Percentiles rank a stretch among this genome's conserved stretches.
phyloP scores from a whole-genome alignment of 2,113 vertebrate genomes.

The Xiphophorus couchianus region DNA sequence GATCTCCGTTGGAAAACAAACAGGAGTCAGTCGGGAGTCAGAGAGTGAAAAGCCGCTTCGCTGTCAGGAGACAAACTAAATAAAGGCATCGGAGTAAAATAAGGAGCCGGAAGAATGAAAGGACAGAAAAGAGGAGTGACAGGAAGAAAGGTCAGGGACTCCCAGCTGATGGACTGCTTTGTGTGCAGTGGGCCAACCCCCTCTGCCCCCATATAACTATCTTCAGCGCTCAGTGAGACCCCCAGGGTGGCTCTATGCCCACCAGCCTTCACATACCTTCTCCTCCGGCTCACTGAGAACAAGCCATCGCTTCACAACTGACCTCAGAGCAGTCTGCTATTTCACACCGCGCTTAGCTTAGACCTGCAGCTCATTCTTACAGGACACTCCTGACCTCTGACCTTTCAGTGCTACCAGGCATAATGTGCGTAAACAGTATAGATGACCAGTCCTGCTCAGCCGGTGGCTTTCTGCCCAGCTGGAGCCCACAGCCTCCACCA shows the following conservation, averaged over 20 bases:
- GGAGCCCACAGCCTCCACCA: not conserved
- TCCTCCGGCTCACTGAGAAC: not conserved
- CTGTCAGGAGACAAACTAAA: not conserved
- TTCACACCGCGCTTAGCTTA: not conserved
- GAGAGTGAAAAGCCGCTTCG: not conserved
- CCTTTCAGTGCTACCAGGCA: no score
- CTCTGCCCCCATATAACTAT: constrained; percentile 32
- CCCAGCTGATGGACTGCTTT: constrained; percentile 75
- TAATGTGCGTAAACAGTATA: no score
- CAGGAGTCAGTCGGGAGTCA: not conserved
- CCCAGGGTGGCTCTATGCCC: not conserved
- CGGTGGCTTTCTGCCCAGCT: no score
- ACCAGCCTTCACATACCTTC: constrained; percentile 11
- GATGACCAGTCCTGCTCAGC: no score
- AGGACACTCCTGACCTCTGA: no score
- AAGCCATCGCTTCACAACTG: constrained; percentile 28
- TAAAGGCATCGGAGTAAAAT: constrained; percentile 6
- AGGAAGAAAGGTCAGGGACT: constrained; percentile 76
- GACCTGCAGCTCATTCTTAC: no score
- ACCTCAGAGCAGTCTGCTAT: constrained; percentile 1
- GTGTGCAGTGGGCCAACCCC: constrained; percentile 60
- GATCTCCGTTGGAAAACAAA: not conserved
- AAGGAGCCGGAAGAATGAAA: constrained; percentile 29
- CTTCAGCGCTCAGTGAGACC: not conserved
- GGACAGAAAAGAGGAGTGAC: constrained; percentile 55